Evolutionary conservation across 2,797 vertebrate genomes (phyloP).

Genomic region (Lindbergichthys nudifrons): DNA sequence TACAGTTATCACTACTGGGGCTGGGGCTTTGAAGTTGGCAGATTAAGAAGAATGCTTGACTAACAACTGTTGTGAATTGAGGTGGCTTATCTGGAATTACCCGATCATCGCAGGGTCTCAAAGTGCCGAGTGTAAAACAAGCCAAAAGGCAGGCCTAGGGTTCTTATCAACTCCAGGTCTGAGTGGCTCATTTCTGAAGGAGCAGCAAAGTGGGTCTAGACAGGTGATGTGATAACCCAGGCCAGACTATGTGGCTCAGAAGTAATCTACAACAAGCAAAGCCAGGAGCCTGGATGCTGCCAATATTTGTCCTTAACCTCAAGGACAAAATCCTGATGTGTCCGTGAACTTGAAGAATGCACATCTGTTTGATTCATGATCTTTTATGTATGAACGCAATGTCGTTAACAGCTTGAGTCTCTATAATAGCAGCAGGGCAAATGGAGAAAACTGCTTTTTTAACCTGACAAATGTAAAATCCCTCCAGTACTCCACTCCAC

Average conservation of each 20-base stretch:
- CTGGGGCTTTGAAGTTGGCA: constrained; percentile 70
- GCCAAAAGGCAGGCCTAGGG: constrained; percentile 37
- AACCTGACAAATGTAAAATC: constrained; percentile 35
- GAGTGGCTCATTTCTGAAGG: constrained; percentile 53
- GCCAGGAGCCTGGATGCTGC: constrained; percentile 32
- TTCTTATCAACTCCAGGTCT: constrained; percentile 64
- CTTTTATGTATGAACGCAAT: background rate
- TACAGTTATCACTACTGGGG: constrained; percentile 64
- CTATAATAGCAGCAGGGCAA: constrained; percentile 20
- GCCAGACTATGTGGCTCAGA: constrained; percentile 50
- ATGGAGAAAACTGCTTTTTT: constrained; percentile 19
- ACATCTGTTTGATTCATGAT: background rate
- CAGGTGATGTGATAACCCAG: constrained; percentile 65
- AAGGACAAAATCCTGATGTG: constrained; percentile 14
- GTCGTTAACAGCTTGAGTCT: constrained; percentile 18
- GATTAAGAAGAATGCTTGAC: constrained; percentile 59
- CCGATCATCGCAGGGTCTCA: constrained; percentile 42
- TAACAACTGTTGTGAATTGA: constrained; percentile 58
- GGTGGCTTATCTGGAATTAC: constrained; percentile 70
- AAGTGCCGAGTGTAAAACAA: constrained; percentile 51
- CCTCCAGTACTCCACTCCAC: constrained; percentile 16
- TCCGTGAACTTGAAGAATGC: constrained; percentile 24
- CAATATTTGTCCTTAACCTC: constrained; percentile 23
- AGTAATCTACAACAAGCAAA: constrained; percentile 48
- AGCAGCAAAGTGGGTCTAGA: constrained; percentile 66